These are phyloP conservation scores for Porphyrio hochstetteri DNA, from an alignment of 2,113 vertebrate species.

Conservation along the genomic window DNA sequence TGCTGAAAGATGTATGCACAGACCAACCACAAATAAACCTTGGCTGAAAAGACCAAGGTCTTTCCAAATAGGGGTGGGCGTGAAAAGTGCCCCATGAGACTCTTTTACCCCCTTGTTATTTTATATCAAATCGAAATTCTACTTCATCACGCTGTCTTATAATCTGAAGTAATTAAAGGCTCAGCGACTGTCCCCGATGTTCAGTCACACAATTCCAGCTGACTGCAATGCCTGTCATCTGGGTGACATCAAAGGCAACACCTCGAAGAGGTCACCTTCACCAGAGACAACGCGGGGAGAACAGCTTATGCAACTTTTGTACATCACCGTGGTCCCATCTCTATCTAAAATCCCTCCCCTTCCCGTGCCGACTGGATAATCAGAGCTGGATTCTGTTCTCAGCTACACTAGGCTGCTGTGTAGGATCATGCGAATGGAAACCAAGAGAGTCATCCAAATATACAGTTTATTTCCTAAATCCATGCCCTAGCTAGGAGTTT, in stretches of 20 bases:
- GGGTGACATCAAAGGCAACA: neutral
- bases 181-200: neutral
- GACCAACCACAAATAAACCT: neutral
- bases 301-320: neutral
- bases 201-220: neutral
- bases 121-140: neutral
- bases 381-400: neutral
- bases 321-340: neutral
- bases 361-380: neutral
- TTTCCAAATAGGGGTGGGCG: neutral
- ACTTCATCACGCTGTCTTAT: neutral
- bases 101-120: neutral
- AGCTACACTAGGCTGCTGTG: neutral
- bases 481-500: neutral
- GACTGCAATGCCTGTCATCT: neutral
- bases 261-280: neutral
- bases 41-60: neutral
- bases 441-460: neutral
- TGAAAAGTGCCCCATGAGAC: neutral
- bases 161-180: neutral
- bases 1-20: neutral
- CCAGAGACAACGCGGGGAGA: neutral
- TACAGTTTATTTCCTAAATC: neutral
- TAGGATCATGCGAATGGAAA: neutral
- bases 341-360: neutral